A percentile compares a stretch with the other conserved stretches of the same genome.
phyloP scores from a whole-genome alignment of 2,888 invertebrate genomes.

The Nomada flava region DNA sequence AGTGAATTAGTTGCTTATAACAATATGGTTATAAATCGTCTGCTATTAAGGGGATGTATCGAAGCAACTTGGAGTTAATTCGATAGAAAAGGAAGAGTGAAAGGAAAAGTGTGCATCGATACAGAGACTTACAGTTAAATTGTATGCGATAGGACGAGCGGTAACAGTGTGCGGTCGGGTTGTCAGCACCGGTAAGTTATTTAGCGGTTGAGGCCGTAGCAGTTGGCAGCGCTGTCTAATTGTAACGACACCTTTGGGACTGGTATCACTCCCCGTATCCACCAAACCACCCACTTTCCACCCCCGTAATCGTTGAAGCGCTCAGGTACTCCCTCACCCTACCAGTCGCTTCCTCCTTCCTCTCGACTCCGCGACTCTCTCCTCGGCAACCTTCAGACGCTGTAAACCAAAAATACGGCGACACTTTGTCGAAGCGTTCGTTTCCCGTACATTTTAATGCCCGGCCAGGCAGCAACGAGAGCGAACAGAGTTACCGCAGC shows the following conservation, averaged over 20 bases:
- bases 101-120: neutral
- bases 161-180: constrained; percentile 79
- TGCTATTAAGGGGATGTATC: too few relatives aligned
- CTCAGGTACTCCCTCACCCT: constrained; percentile 69
- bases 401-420: constrained; percentile 81
- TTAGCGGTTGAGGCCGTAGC: constrained; percentile 81
- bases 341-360: constrained; percentile 37
- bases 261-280: constrained; percentile 74
- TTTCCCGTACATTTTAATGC: constrained; percentile 59
- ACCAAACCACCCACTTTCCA: constrained; percentile 71
- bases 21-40: too few relatives aligned
- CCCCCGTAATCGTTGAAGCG: constrained; percentile 74
- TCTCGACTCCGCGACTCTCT: constrained; percentile 29
- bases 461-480: constrained; percentile 31
- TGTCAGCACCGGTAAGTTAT: constrained; percentile 83
- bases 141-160: constrained; percentile 64
- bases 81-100: neutral
- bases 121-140: constrained; percentile 44
- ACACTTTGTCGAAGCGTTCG: constrained; percentile 74
- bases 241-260: constrained; percentile 83
- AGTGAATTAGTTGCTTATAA: neutral
- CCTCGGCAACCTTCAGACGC: constrained; percentile 72
- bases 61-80: neutral
- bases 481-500: constrained; percentile 29
- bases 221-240: constrained; percentile 83